Base-by-base conservation (phyloP, 2,113 vertebrate species). In the Oophaga pumilio region DNA sequence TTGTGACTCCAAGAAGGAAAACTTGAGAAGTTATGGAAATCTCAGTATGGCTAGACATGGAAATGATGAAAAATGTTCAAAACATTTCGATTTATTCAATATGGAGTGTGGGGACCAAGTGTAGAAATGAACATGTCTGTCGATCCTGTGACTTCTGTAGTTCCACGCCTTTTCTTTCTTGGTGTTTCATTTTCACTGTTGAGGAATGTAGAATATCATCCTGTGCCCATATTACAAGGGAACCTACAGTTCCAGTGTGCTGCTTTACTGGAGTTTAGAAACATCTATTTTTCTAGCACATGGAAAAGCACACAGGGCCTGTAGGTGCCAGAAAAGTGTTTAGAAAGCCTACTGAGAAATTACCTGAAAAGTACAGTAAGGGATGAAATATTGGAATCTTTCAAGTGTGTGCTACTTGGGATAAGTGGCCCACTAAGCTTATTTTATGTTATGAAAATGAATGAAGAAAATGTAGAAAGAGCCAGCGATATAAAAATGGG, bases 341-440 rank as follows among this genome's bases (percentile, higher is more conserved):
- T 69, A 83, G 81, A 17, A 69, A n/a, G 59, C 69, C 62, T 83
- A 53, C 62, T 68, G 62, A 83, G 81, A 82, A 66, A 82, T 52
- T 12, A 66, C 62, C 68, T 66, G 80, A 49, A 82, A 82, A 53
- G 62, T 69, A 17, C 64, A 28, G 81, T 24, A 52, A 83, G 69
- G 53, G 62, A 53, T 83, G 10, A 69, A 66, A 66, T 82, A 68
- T 82, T 52, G 66, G 80, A 82, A 14, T 8, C 60, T 82, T 82
- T 82, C 60, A 20, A 82, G 80, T 66, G 62, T 11, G 33, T 50
- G 79, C 79, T 64, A 64, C 79, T 68, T n/a, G 49, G 80, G 43
- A 66, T 82, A 62, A 68, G 52, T 68, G 80, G 33, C 62, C 24
- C 80, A 68, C 9, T 82, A 52, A 50, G n/a, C 80, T 24, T 14